phyloP scores from a whole-genome alignment of 2,888 invertebrate genomes.

The Cacoxenus indagator region DNA sequence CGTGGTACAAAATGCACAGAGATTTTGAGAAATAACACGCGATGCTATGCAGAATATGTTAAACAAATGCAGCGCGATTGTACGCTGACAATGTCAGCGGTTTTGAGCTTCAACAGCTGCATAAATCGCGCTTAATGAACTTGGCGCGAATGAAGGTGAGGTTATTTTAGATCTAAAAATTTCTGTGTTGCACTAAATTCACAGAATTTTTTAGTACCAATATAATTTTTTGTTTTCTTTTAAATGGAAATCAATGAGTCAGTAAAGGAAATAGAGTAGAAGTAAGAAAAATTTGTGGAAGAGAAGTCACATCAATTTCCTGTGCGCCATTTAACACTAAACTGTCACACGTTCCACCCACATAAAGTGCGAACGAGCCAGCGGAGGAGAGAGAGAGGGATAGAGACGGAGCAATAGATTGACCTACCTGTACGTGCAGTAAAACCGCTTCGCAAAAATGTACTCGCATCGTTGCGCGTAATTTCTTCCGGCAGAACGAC shows the following conservation, averaged over 20 bases:
- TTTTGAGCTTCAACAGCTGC: conserved; percentile 13
- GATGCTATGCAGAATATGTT: neutral
- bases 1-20: conserved; percentile 6
- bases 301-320: conserved; percentile 54
- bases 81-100: conserved; percentile 14
- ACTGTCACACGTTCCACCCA: conserved; percentile 41
- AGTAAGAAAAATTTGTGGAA: neutral
- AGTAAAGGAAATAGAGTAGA: neutral
- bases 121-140: too few species aligned
- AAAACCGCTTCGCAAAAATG: conserved; percentile 36
- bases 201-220: too few species aligned
- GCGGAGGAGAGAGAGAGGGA: conserved; percentile 30
- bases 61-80: neutral
- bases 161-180: too few species aligned
- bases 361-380: conserved; percentile 37
- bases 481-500: conserved; percentile 48
- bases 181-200: too few species aligned
- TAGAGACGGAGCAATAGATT: conserved; percentile 22
- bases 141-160: too few species aligned
- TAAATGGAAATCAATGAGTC: neutral
- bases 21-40: neutral
- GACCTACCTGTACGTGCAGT: conserved; percentile 29
- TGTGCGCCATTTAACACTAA: conserved; percentile 59
- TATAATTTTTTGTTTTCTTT: neutral
- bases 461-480: conserved; percentile 41